phyloP scores from a whole-genome alignment of 2,797 vertebrate species.

The Echeneis naucrates region DNA sequence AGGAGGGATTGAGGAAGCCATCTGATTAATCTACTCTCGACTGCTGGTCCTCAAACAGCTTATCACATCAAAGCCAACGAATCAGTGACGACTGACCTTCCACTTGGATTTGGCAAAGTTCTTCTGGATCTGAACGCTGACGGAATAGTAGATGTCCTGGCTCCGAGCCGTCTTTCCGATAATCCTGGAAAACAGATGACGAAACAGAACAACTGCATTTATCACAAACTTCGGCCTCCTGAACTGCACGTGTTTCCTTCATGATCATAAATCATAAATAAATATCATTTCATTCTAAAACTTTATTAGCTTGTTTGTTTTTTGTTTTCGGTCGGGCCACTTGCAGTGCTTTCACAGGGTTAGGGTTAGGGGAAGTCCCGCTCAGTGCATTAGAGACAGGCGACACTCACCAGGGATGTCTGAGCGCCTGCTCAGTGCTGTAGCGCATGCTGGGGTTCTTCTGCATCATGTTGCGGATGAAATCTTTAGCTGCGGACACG shows the following conservation, averaged over 20 bases:
- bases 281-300: too few species aligned
- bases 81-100: constrained; percentile 88
- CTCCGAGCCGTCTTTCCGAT: constrained; percentile 93
- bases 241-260: neutral
- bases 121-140: constrained; percentile 96
- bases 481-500: constrained; percentile 91
- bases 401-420: constrained; percentile 93
- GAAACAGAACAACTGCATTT: constrained; percentile 20
- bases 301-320: too few species aligned
- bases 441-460: constrained; percentile 91
- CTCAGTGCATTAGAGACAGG: too few species aligned
- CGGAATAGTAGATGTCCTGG: constrained; percentile 95
- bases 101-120: constrained; percentile 98
- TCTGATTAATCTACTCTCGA: constrained; percentile 47
- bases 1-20: constrained; percentile 46
- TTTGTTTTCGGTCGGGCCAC: too few species aligned
- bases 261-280: neutral
- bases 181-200: constrained; percentile 86
- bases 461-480: constrained; percentile 95
- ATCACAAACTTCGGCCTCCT: neutral
- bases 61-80: constrained; percentile 37
- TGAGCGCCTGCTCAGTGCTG: constrained; percentile 90
- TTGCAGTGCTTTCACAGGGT: too few species aligned
- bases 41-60: constrained; percentile 33
- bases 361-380: too few species aligned